Evolutionary conservation across 2,113 vertebrate species (phyloP).

Genomic region (Odocoileus virginianus): DNA sequence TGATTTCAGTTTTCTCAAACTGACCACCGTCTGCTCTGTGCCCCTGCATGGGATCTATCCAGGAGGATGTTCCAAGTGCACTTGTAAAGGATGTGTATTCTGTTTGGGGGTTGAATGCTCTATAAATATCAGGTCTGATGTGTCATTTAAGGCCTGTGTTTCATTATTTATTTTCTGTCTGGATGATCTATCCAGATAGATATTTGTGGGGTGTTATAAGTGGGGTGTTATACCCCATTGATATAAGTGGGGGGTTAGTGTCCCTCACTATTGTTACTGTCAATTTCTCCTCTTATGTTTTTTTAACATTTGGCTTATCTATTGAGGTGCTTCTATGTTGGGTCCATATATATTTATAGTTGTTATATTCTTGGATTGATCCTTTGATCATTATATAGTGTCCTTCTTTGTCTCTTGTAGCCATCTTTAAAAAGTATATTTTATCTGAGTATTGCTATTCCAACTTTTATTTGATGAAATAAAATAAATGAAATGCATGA

Average conservation of each 20-base stretch:
- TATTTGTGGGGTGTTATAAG: too few species aligned
- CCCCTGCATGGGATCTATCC: too few species aligned
- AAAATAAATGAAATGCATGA: too few species aligned
- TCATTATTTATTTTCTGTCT: background rate
- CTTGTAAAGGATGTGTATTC: too few species aligned
- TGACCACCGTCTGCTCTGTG: too few species aligned
- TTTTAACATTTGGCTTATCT: too few species aligned
- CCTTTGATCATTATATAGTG: background rate
- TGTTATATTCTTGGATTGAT: background rate
- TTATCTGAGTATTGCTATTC: background rate
- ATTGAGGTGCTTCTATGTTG: too few species aligned
- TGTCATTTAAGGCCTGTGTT: too few species aligned
- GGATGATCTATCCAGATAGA: background rate
- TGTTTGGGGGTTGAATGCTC: too few species aligned
- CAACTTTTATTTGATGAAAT: background rate
- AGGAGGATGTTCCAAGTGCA: too few species aligned
- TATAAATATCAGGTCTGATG: too few species aligned
- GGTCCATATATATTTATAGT: background rate
- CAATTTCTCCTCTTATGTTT: too few species aligned
- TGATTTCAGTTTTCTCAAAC: background rate
- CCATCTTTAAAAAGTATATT: background rate
- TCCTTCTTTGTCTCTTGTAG: background rate
- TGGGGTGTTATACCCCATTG: background rate
- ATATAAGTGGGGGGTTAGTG: background rate
- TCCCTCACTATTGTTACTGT: background rate